A percentile compares a stretch with the other conserved stretches of the same genome.
phyloP scores from a whole-genome alignment of 2,888 invertebrate genomes.

The Helleia helle region DNA sequence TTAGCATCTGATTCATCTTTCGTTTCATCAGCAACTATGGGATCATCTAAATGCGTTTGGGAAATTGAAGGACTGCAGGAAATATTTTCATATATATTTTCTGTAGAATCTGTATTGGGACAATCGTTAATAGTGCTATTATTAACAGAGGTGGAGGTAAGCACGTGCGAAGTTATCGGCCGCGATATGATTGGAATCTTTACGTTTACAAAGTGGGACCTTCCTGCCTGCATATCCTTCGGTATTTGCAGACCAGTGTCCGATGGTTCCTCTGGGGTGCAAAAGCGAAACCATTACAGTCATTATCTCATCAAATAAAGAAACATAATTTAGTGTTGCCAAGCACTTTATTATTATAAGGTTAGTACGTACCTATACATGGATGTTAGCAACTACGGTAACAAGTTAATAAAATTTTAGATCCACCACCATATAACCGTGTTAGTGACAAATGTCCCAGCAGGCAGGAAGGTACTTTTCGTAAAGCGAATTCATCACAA shows the following conservation, averaged over 20 bases:
- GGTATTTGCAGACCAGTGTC: slow-evolving; percentile 68
- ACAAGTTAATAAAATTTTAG: slow-evolving; percentile 32
- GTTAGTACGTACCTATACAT: slow-evolving; percentile 42
- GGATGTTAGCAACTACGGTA: slow-evolving; percentile 35
- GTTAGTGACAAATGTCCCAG: slow-evolving; percentile 67
- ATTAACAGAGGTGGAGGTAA: slow-evolving; percentile 33
- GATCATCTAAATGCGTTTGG: slow-evolving; percentile 17
- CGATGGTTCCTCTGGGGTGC: slow-evolving; percentile 71
- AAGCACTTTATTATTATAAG: slow-evolving; percentile 29
- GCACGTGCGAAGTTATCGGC: slow-evolving; percentile 55
- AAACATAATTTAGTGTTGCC: slow-evolving; percentile 15
- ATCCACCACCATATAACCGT: slow-evolving; percentile 60
- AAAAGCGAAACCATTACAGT: slow-evolving; percentile 62
- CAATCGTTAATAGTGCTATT: slow-evolving; percentile 19
- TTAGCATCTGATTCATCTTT: slow-evolving; percentile 17
- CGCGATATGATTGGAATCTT: slow-evolving; percentile 54
- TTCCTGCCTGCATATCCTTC: slow-evolving; percentile 78
- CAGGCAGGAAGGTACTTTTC: slow-evolving; percentile 75
- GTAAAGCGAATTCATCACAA: slow-evolving; percentile 71
- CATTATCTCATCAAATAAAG: slow-evolving; percentile 30
- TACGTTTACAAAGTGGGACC: slow-evolving; percentile 70
- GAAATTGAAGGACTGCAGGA: slow-evolving; percentile 33
- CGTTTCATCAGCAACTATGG: slow-evolving; percentile 22
- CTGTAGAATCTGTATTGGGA: slow-evolving; percentile 21
- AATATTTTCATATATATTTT: slow-evolving; percentile 57